Conservation (phyloP, 2,797 vertebrate species). For the Aplochiton taeniatus region DNA sequence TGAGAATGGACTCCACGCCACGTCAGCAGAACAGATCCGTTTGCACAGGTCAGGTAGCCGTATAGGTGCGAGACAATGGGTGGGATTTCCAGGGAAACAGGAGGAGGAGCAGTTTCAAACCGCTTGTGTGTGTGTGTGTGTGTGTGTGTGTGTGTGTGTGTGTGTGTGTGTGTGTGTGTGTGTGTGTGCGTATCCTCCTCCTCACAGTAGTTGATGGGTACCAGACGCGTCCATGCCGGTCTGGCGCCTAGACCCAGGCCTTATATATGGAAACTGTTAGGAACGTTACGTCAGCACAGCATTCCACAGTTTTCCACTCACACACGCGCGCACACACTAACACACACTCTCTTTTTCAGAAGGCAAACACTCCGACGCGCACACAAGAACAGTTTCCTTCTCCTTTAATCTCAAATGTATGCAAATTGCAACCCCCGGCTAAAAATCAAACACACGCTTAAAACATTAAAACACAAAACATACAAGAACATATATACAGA, state of each 20-base stretch:
- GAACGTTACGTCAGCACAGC: slow-evolving; percentile 65
- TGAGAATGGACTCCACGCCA: no score
- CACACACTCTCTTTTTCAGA: slow-evolving; percentile 5
- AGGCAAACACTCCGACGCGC: slow-evolving; percentile 18
- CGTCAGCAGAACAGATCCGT: no score
- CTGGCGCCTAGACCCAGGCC: slow-evolving; percentile 65
- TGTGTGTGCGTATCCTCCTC: slow-evolving; percentile 3
- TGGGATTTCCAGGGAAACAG: background rate
- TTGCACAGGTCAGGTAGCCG: slow-evolving; percentile 2
- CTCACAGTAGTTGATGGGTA: slow-evolving; percentile 64
- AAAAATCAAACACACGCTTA: slow-evolving; percentile 19
- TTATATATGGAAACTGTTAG: slow-evolving; percentile 77
- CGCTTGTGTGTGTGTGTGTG: background rate
- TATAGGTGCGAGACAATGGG: background rate
- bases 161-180: slow-evolving; percentile 41
- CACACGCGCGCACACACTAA: slow-evolving; percentile 20
- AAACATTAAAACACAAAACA: slow-evolving; percentile 14
- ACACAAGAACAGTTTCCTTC: background rate
- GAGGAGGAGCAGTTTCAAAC: background rate
- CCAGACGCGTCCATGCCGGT: slow-evolving; percentile 67
- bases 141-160: slow-evolving; percentile 21
- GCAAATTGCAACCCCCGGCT: background rate
- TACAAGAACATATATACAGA: slow-evolving; percentile 1
- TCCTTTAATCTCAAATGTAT: background rate
- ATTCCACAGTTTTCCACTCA: slow-evolving; percentile 53